Evolutionary conservation across 2,113 vertebrate genomes (phyloP).

Genomic region (Festucalex cinctus): DNA sequence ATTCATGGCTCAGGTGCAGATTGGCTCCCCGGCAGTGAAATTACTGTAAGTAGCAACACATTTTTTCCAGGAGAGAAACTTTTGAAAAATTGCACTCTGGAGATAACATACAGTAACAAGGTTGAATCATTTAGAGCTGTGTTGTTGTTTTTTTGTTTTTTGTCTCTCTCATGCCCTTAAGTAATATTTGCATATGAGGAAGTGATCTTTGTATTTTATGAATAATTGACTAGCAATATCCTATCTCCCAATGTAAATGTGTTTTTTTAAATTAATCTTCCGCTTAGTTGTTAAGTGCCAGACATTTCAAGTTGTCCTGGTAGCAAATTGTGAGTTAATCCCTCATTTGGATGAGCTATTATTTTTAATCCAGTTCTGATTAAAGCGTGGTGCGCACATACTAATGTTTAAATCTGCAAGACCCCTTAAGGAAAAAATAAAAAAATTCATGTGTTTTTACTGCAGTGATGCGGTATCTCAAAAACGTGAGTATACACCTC

Average conservation of each 20-base stretch:
- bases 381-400: not conserved
- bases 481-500: too few relatives aligned
- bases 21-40: not conserved
- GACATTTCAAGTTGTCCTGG: not conserved
- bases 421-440: too few relatives aligned
- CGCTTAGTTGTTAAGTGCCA: not conserved
- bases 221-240: too few relatives aligned
- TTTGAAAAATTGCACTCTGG: not conserved
- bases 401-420: not conserved
- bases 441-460: too few relatives aligned
- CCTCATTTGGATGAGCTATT: not conserved
- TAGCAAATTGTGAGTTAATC: not conserved
- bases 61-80: conserved; percentile 17
- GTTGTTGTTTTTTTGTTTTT: too few relatives aligned
- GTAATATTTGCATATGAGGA: not conserved
- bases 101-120: not conserved
- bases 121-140: not conserved
- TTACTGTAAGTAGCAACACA: conserved; percentile 4
- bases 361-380: not conserved
- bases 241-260: too few relatives aligned
- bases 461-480: too few relatives aligned
- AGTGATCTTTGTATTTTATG: too few relatives aligned
- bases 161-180: not conserved
- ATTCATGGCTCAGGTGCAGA: conserved; percentile 53
- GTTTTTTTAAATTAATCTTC: too few relatives aligned